Evolutionary conservation across 2,113 vertebrate species (phyloP).

Genomic region (Ramphastos sulfuratus): DNA sequence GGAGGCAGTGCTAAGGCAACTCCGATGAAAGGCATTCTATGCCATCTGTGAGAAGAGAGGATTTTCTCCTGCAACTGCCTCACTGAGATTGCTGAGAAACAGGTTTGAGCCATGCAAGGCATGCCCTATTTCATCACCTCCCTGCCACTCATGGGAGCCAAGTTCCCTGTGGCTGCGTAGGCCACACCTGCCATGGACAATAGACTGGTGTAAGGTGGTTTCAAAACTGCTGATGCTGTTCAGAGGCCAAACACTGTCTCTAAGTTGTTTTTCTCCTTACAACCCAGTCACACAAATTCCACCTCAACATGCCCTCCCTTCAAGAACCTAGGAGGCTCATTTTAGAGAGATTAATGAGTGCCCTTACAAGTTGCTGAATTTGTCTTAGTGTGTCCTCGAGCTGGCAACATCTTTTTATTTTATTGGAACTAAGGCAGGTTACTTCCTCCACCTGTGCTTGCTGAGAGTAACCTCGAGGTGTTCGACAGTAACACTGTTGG

Average conservation of each 20-base stretch:
- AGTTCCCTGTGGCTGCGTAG: background rate
- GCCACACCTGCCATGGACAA: rapidly evolving
- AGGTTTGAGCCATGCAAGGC: background rate
- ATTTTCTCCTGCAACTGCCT: background rate
- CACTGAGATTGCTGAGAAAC: background rate
- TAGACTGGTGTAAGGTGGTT: background rate
- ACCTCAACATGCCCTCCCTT: background rate
- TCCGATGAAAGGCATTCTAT: rapidly evolving
- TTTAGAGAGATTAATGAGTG: constrained; percentile 17
- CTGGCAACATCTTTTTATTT: background rate
- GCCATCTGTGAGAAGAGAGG: background rate
- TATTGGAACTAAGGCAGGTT: background rate
- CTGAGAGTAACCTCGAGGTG: background rate
- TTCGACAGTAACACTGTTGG: rapidly evolving
- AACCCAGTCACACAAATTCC: background rate
- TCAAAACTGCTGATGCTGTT: background rate
- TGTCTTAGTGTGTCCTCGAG: background rate
- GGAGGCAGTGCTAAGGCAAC: background rate
- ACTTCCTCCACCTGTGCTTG: background rate
- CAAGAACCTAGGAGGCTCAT: background rate
- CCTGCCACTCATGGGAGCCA: background rate
- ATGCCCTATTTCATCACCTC: rapidly evolving
- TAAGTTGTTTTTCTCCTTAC: background rate
- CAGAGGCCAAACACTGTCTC: background rate
- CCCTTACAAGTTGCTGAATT: constrained; percentile 12